Evolutionary conservation across 2,888 invertebrate genomes (phyloP), one percentile per base, ranked within the genome.

Genomic region (Lobophora halterata): DNA sequence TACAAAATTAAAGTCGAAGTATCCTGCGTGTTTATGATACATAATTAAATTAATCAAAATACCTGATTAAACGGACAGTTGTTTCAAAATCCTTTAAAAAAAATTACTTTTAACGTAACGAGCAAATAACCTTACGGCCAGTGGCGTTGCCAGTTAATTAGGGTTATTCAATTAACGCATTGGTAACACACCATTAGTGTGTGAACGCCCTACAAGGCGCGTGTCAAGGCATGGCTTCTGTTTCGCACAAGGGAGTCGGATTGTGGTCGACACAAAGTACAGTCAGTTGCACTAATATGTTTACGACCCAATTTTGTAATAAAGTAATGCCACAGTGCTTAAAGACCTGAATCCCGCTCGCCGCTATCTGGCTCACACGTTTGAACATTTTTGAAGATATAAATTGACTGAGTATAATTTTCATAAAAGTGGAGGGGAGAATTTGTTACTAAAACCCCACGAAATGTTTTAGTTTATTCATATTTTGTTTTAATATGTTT

Each of bases 201-300:
- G 36, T 26, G 21, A 46, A 47, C 24, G 44, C 53, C 53, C 48
- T 50, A 46, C 33, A 50, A 49, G 44, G 53, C 28, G 25, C 35
- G 31, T 53, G 53, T 48, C 50, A 50, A 53, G 48, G 53, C 39
- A 46, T 32, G 46, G 46, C 53, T 53, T 53, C 53, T 52, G 45
- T 46, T 17, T 37, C 21, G 17, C 31, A 28, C 33, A 43, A 47
- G 41, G 43, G 44, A 40, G 27, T 36, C 33, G 32, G 42, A 50
- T 45, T 47, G 35, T 43, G 24, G 19, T 19, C 21, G 27, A 33
- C 12, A 31, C 21, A 40, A 27, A 30, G 30, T 19, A 25, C 21
- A 17, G 11, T 5, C 10, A n/a, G n/a, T n/a, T n/a, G n/a, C n/a
- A n/a, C n/a, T n/a, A n/a, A n/a, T n/a, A n/a, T n/a, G n/a, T n/a